phyloP scores from a whole-genome alignment of 2,797 vertebrate genomes.

The Hippopotamyrus pictus region DNA sequence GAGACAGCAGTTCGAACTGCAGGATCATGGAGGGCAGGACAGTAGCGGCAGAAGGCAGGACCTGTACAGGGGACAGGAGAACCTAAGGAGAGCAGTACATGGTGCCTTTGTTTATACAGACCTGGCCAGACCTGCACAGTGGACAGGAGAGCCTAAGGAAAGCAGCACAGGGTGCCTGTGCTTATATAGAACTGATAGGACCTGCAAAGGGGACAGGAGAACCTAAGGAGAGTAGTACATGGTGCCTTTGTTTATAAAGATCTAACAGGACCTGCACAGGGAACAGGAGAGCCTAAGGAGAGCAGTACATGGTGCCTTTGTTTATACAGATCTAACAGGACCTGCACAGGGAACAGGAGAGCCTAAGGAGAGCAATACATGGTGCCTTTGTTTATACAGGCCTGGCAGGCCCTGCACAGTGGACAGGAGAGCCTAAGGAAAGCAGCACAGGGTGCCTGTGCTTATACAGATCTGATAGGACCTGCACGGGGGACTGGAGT shows the following conservation, averaged over 20 bases:
- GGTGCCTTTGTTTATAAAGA: not conserved
- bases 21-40: slow-evolving; percentile 69
- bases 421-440: not conserved
- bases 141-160: not conserved
- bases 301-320: not conserved
- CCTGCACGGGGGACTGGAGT: not conserved
- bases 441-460: not conserved
- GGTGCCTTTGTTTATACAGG: not conserved
- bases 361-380: not conserved
- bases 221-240: not conserved
- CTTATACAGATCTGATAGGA: not conserved
- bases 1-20: slow-evolving; percentile 73
- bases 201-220: not conserved
- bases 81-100: not conserved
- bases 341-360: not conserved
- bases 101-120: not conserved
- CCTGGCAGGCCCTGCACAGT: not conserved
- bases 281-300: not conserved
- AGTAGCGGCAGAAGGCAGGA: slow-evolving; percentile 63
- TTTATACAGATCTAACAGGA: not conserved
- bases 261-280: not conserved
- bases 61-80: slow-evolving; percentile 46
- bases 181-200: not conserved
- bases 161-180: not conserved
- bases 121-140: not conserved